Base-by-base conservation (phyloP, 2,888 invertebrate species). In the Dynastes grantii region DNA sequence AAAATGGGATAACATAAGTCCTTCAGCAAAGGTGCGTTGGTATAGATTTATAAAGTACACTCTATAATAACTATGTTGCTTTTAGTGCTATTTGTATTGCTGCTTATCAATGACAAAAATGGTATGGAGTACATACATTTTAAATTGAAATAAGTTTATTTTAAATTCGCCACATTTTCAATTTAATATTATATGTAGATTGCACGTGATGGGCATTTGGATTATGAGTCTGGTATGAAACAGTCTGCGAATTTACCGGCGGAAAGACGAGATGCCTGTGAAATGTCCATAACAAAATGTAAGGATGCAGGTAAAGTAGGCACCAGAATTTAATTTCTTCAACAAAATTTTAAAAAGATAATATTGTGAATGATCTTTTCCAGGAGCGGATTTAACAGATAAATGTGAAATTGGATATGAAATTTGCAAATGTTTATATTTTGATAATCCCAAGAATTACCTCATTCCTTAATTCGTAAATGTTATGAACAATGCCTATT, bases 391-490 rank as follows among this genome's bases (percentile, higher is more conserved):
- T 65, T 89, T 90, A 63, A 83, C 90, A 82, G 91, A 91, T 81
- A 84, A 89, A 45, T 91, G 91, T 84, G 90, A 90, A 79, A 89
- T 89, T 16, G 88, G 90, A 4, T 90, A 89, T 85, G 86, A 90
- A 81, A 81, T 89, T 2, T 89, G 90, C 1, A 90, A 90, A 83
- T 91, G 91, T 82, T 88, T 91, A 80, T 89, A 90, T 84, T 86
- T 89, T 16, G 84, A 88, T 45, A 90, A 91, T 81, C 91, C 91
- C 1, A 85, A 84, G 4, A 81, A 27, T 45, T 75, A 75, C 45
- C 0, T 75, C 11, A 45, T 75, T 37, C 73, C 63, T 3, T 75
- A 32, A 75, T 68, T 45, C 9, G 45, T 8, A 45, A 9, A 45
- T 45, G 45, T 45, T 9, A 45, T 45, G 8, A 5, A 6, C 37